phyloP scores from a whole-genome alignment of 1,140 invertebrate genomes.

The Drosophila eugracilis region DNA sequence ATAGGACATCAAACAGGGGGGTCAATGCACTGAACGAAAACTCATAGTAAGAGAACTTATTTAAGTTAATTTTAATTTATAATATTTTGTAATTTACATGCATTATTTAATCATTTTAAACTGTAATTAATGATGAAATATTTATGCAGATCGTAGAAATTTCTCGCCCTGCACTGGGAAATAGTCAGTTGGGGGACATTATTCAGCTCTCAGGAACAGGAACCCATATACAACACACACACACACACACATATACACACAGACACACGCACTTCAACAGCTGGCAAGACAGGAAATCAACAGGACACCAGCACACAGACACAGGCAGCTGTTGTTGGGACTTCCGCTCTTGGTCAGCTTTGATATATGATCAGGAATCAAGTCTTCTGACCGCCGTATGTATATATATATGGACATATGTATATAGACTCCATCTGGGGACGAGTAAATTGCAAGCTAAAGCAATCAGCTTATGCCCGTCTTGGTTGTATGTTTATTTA shows the following conservation, averaged over 20 bases:
- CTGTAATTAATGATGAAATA: no score
- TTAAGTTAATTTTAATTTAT: background rate
- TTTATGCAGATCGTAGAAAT: no score
- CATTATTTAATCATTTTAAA: no score
- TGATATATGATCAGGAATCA: constrained; percentile 48
- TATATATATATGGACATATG: background rate
- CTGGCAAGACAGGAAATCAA: constrained; percentile 46
- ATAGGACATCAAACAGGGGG: background rate
- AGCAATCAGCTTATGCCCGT: constrained; percentile 38
- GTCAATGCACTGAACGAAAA: background rate
- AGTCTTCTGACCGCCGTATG: constrained; percentile 6
- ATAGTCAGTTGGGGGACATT: constrained; percentile 12
- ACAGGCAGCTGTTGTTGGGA: background rate
- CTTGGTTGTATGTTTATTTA: constrained; percentile 12
- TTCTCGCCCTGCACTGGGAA: constrained; percentile 2
- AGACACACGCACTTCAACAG: constrained; percentile 14
- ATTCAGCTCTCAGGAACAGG: constrained; percentile 31
- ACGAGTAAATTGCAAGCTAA: constrained; percentile 25
- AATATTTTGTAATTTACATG: background rate
- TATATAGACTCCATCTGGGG: background rate
- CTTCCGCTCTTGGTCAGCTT: constrained; percentile 19
- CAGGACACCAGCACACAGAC: constrained; percentile 36
- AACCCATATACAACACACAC: constrained; percentile 29
- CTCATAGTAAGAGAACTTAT: background rate
- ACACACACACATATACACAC: background rate